These are phyloP conservation scores for Cheilosia vernalis DNA, from an alignment of 2,888 invertebrate species.

Conservation along the genomic window DNA sequence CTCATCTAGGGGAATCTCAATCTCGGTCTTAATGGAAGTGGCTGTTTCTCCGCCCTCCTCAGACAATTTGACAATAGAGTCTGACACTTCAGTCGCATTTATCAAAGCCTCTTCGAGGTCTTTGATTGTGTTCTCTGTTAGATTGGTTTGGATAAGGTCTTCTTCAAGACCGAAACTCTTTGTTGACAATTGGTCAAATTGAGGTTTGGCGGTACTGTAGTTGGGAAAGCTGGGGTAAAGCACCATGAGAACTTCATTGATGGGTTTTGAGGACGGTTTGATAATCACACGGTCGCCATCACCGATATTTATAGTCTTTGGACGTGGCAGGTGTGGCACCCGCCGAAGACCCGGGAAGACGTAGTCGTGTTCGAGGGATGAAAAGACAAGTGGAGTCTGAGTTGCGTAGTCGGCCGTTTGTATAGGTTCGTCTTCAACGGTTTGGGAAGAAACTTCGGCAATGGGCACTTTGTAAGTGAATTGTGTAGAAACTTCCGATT, in stretches of 20 bases:
- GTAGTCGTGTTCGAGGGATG: conserved; percentile 65
- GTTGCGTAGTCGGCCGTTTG: conserved; percentile 48
- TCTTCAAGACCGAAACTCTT: conserved; percentile 47
- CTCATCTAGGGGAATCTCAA: conserved; percentile 42
- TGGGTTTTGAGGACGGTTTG: conserved; percentile 63
- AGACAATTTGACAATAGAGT: conserved; percentile 13
- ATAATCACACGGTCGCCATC: conserved; percentile 57
- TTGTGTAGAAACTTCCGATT: conserved; percentile 37
- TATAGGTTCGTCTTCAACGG: conserved; percentile 53
- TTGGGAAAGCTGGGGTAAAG: conserved; percentile 55
- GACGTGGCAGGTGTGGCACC: conserved; percentile 58
- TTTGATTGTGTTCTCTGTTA: conserved; percentile 21
- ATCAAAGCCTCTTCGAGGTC: conserved; percentile 49
- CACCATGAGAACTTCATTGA: conserved; percentile 65
- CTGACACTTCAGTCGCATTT: conserved; percentile 38
- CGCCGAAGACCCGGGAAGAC: conserved; percentile 64
- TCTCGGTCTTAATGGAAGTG: conserved; percentile 29
- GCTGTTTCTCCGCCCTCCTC: conserved; percentile 1
- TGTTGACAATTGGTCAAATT: background rate
- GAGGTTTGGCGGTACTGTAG: conserved; percentile 16
- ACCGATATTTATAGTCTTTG: conserved; percentile 57
- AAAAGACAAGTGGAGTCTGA: conserved; percentile 64
- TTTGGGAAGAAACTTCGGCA: conserved; percentile 48
- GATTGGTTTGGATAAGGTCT: conserved; percentile 4
- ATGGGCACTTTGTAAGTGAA: conserved; percentile 13